phyloP scores from a whole-genome alignment of 2,888 invertebrate species.

The Stenoptilia bipunctidactyla region DNA sequence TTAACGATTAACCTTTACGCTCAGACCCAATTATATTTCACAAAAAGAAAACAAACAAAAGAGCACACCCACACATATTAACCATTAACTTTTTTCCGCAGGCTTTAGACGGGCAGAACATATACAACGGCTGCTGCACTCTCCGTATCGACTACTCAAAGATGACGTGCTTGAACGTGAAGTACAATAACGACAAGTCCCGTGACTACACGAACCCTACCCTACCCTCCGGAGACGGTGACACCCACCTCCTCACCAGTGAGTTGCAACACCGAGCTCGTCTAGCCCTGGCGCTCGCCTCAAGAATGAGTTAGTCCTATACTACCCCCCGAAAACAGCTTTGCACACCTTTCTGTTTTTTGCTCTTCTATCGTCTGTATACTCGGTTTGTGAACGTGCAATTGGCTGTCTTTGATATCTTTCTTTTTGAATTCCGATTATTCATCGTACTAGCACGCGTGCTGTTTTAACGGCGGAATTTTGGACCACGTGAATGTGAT shows the following conservation, averaged over 20 bases:
- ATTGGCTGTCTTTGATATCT: too few species aligned
- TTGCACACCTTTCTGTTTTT: constrained; percentile 35
- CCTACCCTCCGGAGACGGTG: constrained; percentile 93
- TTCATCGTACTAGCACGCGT: too few species aligned
- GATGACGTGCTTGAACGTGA: constrained; percentile 97
- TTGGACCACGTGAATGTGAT: too few species aligned
- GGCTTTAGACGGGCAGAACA: constrained; percentile 97
- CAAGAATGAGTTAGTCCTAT: constrained; percentile 75
- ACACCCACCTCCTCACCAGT: constrained; percentile 74
- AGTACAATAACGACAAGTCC: constrained; percentile 99
- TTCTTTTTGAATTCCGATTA: too few species aligned
- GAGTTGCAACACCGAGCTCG: constrained; percentile 73
- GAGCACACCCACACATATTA: too few species aligned
- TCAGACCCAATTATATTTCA: too few species aligned
- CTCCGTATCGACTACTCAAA: constrained; percentile 99
- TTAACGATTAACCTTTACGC: too few species aligned
- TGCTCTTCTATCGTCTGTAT: constrained; percentile 10
- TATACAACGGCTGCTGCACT: constrained; percentile 99
- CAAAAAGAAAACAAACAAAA: too few species aligned
- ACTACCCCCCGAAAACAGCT: constrained; percentile 54
- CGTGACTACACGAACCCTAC: constrained; percentile 99
- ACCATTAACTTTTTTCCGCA: constrained; percentile 64
- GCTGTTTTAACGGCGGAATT: too few species aligned
- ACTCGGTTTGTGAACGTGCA: too few species aligned
- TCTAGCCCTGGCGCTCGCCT: constrained; percentile 63